A percentile compares a stretch with the other conserved stretches of the same genome.
Evolutionary conservation across 2,888 invertebrate genomes (phyloP).

Genomic region (Herminia tarsipennalis): DNA sequence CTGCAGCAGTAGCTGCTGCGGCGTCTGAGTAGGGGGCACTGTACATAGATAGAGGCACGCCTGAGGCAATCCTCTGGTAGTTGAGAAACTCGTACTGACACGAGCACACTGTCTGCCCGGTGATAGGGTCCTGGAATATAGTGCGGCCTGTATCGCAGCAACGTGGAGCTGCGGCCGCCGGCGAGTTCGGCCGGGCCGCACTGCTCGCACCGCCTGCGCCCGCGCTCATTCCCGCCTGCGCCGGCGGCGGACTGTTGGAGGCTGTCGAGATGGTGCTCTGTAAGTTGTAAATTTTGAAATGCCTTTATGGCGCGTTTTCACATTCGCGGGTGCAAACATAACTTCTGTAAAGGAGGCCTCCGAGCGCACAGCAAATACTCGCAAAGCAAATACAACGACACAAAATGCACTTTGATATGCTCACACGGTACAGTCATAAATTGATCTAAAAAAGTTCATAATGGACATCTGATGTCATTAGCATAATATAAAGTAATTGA

Average conservation of each 20-base stretch:
- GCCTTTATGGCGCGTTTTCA: constrained; percentile 82
- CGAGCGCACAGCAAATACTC: constrained; percentile 70
- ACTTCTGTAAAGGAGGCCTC: constrained; percentile 69
- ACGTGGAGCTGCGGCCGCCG: constrained; percentile 85
- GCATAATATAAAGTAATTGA: constrained; percentile 59
- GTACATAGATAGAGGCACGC: constrained; percentile 93
- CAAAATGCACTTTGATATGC: constrained; percentile 51
- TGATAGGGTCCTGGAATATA: constrained; percentile 95
- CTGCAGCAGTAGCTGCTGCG: constrained; percentile 88
- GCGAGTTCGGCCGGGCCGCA: constrained; percentile 81
- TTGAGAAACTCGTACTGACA: constrained; percentile 96
- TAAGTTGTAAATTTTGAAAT: constrained; percentile 85
- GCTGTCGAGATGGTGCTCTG: constrained; percentile 89
- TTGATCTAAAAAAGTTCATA: constrained; percentile 36
- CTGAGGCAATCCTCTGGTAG: constrained; percentile 92
- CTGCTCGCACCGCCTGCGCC: constrained; percentile 82
- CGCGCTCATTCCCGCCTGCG: constrained; percentile 86
- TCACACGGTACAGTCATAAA: constrained; percentile 54
- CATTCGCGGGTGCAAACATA: constrained; percentile 74
- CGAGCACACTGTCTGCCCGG: constrained; percentile 95
- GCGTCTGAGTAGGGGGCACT: constrained; percentile 91
- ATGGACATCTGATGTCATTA: constrained; percentile 47
- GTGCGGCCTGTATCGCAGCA: constrained; percentile 97
- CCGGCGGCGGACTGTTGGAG: constrained; percentile 89
- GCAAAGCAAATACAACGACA: constrained; percentile 52